Conservation (phyloP, 1,140 invertebrate species). For the Tetramorium alpestre region DNA sequence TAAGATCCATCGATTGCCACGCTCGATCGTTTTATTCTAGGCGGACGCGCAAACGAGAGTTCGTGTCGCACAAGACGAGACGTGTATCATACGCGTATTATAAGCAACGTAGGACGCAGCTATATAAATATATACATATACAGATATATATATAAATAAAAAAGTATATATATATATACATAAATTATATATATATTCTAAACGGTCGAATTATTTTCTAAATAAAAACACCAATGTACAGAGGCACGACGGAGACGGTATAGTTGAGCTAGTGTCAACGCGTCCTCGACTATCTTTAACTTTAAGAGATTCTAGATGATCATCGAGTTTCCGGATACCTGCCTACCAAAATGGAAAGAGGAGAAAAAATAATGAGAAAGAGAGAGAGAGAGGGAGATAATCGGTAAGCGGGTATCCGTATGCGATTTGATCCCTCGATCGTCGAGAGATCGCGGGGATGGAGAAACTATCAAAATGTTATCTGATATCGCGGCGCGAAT, state of each 20-base stretch:
- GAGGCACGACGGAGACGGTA: slow-evolving; percentile 34
- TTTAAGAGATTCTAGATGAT: slow-evolving; percentile 30
- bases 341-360: neutral
- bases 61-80: slow-evolving; percentile 16
- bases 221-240: slow-evolving; percentile 64
- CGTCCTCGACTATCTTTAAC: slow-evolving; percentile 61
- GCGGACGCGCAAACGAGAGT: neutral
- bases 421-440: slow-evolving; percentile 30
- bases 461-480: slow-evolving; percentile 49
- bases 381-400: neutral
- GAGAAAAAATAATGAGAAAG: neutral
- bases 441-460: neutral
- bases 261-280: slow-evolving; percentile 57
- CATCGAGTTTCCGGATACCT: slow-evolving; percentile 1
- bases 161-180: slow-evolving; percentile 42
- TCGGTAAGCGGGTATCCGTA: slow-evolving; percentile 39
- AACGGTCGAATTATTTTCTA: slow-evolving; percentile 77
- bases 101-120: slow-evolving; percentile 50
- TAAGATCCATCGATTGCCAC: slow-evolving; percentile 23
- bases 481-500: slow-evolving; percentile 18
- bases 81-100: slow-evolving; percentile 47
- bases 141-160: slow-evolving; percentile 62
- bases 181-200: slow-evolving; percentile 66
- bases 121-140: slow-evolving; percentile 58
- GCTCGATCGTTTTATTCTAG: slow-evolving; percentile 30